Evolutionary conservation across 1,140 invertebrate species (phyloP), one percentile per base, ranked within the genome.

Genomic region (Saccostrea cuccullata): DNA sequence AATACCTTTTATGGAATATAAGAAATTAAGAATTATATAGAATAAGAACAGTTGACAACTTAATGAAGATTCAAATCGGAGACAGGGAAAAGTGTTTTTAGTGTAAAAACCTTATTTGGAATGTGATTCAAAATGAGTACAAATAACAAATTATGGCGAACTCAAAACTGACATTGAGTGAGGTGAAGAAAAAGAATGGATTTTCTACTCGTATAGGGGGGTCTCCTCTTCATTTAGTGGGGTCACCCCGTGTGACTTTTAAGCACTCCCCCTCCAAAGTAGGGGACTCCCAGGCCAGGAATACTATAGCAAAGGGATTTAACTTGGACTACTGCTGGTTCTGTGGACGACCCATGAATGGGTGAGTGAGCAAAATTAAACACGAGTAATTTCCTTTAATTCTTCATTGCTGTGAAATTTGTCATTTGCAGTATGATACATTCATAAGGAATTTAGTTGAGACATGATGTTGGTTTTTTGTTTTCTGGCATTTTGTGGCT

Each of bases 301-400:
- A 92, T 40, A 88, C 91, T 5, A 93, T 94, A n/a, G 93, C 92
- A 15, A 91, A 90, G 55, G 93, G 93, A 83, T 94, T 93, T 90
- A 91, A 94, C 73, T 87, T 94, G 77, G 93, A 94, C 67, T 90
- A 92, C 82, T 94, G 93, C 86, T 94, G 93, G 93, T 94, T 94
- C 84, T 94, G 93, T 91, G 93, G 93, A 6, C 84, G 92, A 15
- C 92, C 93, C 13, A 94, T 93, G 93, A 91, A 90, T 40, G 82
- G 82, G 82, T 84, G n/a, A 84, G 82, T 55, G 40, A 64, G n/a
- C 6, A 6, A 64, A n/a, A 6, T n/a, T 64, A 8, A 47, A 47
- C 5, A 47, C 9, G 5, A 47, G 47, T 47, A 47, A 47, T 47
- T 1, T 47, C 47, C 47, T 47, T 47, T 47, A 47, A 3, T 47